These are phyloP conservation scores for Notoglanidium macrostoma DNA, from an alignment of 2,797 vertebrate genomes.

Conservation along the genomic window DNA sequence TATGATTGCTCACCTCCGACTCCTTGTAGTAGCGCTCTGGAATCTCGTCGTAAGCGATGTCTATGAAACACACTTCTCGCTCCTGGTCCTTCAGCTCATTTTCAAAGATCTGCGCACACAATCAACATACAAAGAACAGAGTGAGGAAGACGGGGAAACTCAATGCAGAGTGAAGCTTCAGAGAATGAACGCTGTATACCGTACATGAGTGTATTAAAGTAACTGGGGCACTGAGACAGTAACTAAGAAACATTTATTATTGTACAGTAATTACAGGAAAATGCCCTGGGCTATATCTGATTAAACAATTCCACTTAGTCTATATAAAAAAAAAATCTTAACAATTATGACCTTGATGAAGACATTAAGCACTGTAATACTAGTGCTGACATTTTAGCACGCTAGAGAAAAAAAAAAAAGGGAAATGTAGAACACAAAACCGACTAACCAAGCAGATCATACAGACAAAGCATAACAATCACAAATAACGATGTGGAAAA, in stretches of 20 bases:
- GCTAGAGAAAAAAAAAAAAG: neutral
- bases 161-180: neutral
- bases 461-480: neutral
- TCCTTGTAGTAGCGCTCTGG: constrained; percentile 97
- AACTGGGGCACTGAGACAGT: neutral
- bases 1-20: constrained; percentile 81
- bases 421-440: neutral
- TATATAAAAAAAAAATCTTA: neutral
- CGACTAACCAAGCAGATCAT: neutral
- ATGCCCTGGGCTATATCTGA: neutral
- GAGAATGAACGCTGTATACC: neutral
- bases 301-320: neutral
- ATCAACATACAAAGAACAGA: neutral
- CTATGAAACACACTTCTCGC: constrained; percentile 88
- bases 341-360: neutral
- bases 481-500: neutral
- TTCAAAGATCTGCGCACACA: constrained; percentile 79
- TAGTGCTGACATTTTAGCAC: neutral
- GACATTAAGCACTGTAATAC: neutral
- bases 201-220: neutral
- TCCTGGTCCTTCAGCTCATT: constrained; percentile 84
- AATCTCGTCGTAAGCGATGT: constrained; percentile 89
- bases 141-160: neutral
- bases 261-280: neutral
- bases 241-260: constrained; percentile 3